Base-by-base conservation (phyloP, 2,888 invertebrate genomes). In the Maniola hyperantus region DNA sequence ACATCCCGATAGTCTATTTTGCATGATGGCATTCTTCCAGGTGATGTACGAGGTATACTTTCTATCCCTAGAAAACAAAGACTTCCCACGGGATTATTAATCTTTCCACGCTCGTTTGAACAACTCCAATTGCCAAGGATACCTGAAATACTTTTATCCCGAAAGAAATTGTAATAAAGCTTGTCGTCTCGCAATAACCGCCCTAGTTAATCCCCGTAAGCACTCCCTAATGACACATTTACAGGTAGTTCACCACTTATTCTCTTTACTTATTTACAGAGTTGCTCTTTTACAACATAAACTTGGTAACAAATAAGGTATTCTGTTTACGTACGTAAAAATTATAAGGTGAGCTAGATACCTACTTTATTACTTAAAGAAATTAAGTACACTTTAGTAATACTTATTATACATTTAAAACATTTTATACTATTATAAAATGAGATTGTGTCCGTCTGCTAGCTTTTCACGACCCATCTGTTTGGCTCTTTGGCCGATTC, bases 151-250 rank as follows among this genome's bases (percentile, higher is more conserved):
- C 15, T 20, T 20, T 36, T 39, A 18, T 11, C 18, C 48, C 34
- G 61, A 53, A 62, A 53, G 51, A 62, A 62, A 62, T 39, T 62
- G 26, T 62, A 62, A 62, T 53, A 62, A 50, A 62, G 61, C 42
- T 42, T 62, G 62, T 62, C 62, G 62, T 6, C 53, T 42, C 53
- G 62, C 42, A 62, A 62, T 62, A 62, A 42, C 53, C 53, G 62
- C 26, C 39, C 53, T 53, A 62, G 62, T 62, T 62, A 62, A 62
- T 62, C 42, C 36, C 62, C 53, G 13, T 62, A 53, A 62, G 62
- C 26, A 36, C 62, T 62, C 62, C 62, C 62, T 53, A 62, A 62
- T 53, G 62, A 62, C 62, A 62, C 62, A 53, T 62, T 62, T 62
- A 53, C 62, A 62, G 62, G 62, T 62, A 62, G 62, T 62, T 62